phyloP scores from a whole-genome alignment of 2,797 vertebrate genomes.

The Benthosema pterotum region DNA sequence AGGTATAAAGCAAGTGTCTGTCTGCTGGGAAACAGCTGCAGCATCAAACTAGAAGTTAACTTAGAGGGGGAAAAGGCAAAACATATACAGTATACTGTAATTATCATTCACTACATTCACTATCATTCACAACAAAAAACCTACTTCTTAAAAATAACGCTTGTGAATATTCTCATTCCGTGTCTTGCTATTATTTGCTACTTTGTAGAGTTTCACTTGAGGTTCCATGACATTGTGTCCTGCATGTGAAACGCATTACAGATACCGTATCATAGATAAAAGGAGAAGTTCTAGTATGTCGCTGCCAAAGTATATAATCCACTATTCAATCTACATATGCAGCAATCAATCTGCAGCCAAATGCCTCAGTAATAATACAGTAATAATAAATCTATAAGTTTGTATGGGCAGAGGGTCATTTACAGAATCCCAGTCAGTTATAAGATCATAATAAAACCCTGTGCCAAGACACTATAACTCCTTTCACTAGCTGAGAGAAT shows the following conservation, averaged over 20 bases:
- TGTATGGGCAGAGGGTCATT: background rate
- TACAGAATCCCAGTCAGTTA: background rate
- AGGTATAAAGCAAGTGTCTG: no score
- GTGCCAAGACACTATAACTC: slow-evolving; percentile 5
- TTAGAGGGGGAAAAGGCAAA: no score
- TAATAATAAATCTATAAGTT: slow-evolving; percentile 8
- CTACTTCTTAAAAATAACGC: background rate
- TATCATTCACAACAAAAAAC: background rate
- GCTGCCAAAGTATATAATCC: slow-evolving; percentile 22
- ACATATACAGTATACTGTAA: no score
- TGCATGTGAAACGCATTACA: background rate
- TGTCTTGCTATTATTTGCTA: slow-evolving; percentile 1
- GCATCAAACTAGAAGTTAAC: no score
- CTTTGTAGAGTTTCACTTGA: slow-evolving; percentile 1
- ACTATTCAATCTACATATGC: slow-evolving; percentile 3
- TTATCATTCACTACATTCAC: no score
- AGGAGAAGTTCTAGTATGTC: background rate
- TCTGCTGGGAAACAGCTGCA: no score
- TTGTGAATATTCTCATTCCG: background rate
- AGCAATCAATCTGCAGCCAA: slow-evolving; percentile 11
- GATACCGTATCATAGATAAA: slow-evolving; percentile 8
- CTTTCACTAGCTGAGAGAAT: background rate
- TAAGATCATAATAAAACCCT: slow-evolving; percentile 8
- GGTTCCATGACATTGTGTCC: background rate
- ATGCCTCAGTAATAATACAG: slow-evolving; percentile 12